These are phyloP conservation scores for Luehdorfia chinensis DNA, from an alignment of 1,140 invertebrate species.

Conservation along the genomic window DNA sequence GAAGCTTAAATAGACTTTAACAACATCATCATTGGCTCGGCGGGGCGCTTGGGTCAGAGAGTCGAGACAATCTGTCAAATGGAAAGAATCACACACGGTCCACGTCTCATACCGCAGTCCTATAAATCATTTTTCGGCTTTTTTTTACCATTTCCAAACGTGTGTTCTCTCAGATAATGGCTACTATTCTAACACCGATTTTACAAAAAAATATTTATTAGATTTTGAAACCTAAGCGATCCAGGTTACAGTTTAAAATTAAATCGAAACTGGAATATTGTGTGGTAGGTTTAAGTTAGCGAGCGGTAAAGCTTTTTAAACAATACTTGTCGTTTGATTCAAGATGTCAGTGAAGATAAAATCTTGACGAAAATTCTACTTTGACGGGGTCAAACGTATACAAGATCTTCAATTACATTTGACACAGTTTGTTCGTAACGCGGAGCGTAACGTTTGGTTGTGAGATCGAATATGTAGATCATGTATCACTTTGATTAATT, in stretches of 20 bases:
- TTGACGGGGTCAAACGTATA: constrained; percentile 64
- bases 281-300: constrained; percentile 27
- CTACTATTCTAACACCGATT: constrained; percentile 62
- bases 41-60: constrained; percentile 69
- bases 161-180: constrained; percentile 67
- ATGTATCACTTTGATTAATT: constrained; percentile 41
- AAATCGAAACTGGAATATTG: constrained; percentile 10
- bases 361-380: constrained; percentile 69
- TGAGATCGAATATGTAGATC: constrained; percentile 38
- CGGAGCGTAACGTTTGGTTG: constrained; percentile 35
- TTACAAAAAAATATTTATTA: constrained; percentile 23
- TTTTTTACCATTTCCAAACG: constrained; percentile 71
- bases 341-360: constrained; percentile 57
- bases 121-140: constrained; percentile 74
- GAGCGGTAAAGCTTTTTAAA: constrained; percentile 50
- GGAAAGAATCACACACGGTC: constrained; percentile 71
- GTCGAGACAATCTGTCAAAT: constrained; percentile 74
- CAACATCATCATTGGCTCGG: constrained; percentile 60
- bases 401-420: constrained; percentile 65
- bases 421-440: constrained; percentile 43
- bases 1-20: constrained; percentile 21
- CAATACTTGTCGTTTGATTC: constrained; percentile 70
- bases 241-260: constrained; percentile 26
- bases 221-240: constrained; percentile 17
- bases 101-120: constrained; percentile 50